These are phyloP conservation scores for Marmota monax DNA, from an alignment of 2,113 vertebrate species.

Conservation along the genomic window DNA sequence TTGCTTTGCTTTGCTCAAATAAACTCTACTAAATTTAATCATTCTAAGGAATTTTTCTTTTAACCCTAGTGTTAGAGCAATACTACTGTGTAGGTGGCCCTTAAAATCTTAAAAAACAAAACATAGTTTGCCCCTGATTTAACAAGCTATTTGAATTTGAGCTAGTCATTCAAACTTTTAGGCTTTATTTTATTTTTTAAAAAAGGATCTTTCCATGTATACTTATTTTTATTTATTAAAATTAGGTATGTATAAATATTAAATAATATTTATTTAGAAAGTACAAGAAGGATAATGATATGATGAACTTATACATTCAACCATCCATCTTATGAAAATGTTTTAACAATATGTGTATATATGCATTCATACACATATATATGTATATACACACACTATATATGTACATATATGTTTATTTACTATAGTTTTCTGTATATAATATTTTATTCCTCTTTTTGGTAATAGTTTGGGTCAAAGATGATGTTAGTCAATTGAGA, in stretches of 20 bases:
- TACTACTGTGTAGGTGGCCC: not conserved
- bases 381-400: not conserved
- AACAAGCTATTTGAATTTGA: not conserved
- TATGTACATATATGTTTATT: too few species aligned
- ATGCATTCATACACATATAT: too few species aligned
- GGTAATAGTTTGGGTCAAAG: not conserved
- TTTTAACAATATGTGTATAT: not conserved
- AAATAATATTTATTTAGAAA: constrained; percentile 28
- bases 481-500: not conserved
- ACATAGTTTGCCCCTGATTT: not conserved
- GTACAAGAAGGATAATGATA: not conserved
- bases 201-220: not conserved
- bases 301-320: not conserved
- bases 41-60: not conserved
- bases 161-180: not conserved
- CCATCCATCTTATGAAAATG: not conserved
- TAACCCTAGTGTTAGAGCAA: not conserved
- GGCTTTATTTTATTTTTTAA: constrained; percentile 9
- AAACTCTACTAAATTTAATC: not conserved
- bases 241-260: not conserved
- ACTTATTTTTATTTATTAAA: not conserved
- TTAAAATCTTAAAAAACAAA: constrained; percentile 19
- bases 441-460: not conserved
- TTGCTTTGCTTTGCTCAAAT: not conserved
- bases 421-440: not conserved